Evolutionary conservation across 2,797 vertebrate species (phyloP), one percentile per base, ranked within the genome.

Genomic region (Chloroceryle inda): DNA sequence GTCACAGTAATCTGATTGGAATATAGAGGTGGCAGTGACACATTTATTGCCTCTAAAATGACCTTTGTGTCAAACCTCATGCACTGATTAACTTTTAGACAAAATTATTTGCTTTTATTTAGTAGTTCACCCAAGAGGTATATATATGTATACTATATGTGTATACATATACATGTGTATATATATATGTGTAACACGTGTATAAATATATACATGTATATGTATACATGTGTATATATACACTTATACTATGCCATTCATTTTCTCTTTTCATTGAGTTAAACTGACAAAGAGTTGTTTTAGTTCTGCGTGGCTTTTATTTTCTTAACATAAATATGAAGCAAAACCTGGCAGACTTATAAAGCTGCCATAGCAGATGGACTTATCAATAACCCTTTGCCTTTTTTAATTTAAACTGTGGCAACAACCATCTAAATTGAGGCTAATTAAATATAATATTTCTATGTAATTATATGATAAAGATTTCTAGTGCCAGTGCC

Each of bases 361-460:
- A 78, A 78, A 87, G 13, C 38, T 87, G 42, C 61, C 26, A 37
- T 23, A 88, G 52, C 78, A 93, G 69, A 91, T 88, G 64, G 59
- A 92, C 29, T 71, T 85, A 69, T 2, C 27, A 79, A 53, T 12
- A 66, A 75, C 26, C 47, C 11, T 83, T 76, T 72, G 42, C 56
- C 11, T 85, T 88, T 86, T 87, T 58, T 56, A 6, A 76, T 78
- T 62, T 92, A 90, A 94, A 88, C 80, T 76, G 21, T 64, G n/a
- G 47, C 87, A 96, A 84, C 26, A 88, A 12, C 18, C 33, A 49
- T 73, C 75, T 93, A 92, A 94, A 92, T 37, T 35, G 22, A 72
- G 38, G 35, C 53, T 95, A 96, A 96, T 89, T 94, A 93, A 91
- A 81, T 76, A 91, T 55, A 81, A n/a, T 91, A 91, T 97, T 97